Base-by-base conservation (phyloP, 2,797 vertebrate genomes). In the Florisuga fusca region DNA sequence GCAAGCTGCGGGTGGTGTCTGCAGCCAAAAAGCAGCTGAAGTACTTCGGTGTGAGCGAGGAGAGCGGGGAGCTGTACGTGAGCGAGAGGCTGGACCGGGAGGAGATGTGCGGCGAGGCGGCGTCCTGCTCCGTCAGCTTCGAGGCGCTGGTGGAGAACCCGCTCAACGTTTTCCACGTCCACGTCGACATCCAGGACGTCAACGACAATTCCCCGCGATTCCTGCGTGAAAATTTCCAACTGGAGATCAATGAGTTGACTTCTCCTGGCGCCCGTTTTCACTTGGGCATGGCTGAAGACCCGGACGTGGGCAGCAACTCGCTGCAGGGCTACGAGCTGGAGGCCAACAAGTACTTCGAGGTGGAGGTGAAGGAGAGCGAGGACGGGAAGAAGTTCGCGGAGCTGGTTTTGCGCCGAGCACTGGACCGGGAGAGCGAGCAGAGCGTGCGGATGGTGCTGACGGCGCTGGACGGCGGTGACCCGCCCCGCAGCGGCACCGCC, bases 71-170 rank as follows among this genome's bases (percentile, higher is more conserved):
- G 63, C 88, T 99, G 80, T 93, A 95, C 57, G 97, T 98, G 7
- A 95, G 91, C 22, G 97, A 94, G 41, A 96, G 96, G 46, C 96
- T 98, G 74, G 98, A 99, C 87, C 84, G 98, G 88, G 98, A 99
- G 93, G 91, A 93, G 73, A 66, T 97, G 38, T 97, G 97, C 36
- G 93, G 92, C 16, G 87, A 96, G 36, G 92, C 95, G 41, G 94
- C 92, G 84, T 95, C 97, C 7, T 99, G 98, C 50, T 97, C 95
- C 17, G 87, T 99, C 27, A 77, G 79, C 22, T 84, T 97, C 68
- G 94, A 97, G 45, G 87, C 3, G 2, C 97, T 99, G 36, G 58
- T 98, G 36, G 98, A 98, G 57, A 98, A 98, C 76, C 98, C 98
- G 3, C 97, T 99, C 88, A 98, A 98, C 83, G 67, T 99, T 46